Conservation (phyloP, 1,140 invertebrate species). For the Carposina sasakii region DNA sequence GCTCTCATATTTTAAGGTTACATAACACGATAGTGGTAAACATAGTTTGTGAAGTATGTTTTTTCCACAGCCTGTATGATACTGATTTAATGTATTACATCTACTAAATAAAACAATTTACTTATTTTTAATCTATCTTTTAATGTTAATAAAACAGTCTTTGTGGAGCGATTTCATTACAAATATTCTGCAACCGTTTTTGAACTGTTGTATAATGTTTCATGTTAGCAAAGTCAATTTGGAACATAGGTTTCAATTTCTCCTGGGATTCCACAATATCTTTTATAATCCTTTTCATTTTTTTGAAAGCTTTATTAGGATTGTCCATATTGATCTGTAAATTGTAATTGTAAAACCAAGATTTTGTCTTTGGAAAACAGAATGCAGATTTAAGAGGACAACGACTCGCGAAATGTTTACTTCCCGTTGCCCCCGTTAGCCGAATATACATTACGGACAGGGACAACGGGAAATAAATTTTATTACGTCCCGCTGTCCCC, state of each 20-base stretch:
- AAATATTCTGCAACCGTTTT: constrained; percentile 35
- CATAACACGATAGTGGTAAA: constrained; percentile 43
- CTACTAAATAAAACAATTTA: constrained; percentile 48
- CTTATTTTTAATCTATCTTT: constrained; percentile 35
- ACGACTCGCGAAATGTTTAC: no score
- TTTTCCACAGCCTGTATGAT: constrained; percentile 32
- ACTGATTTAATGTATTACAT: constrained; percentile 46
- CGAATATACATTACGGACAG: no score
- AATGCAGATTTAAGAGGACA: no score
- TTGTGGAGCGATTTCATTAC: constrained; percentile 47
- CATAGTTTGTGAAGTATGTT: no score
- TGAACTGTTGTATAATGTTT: constrained; percentile 35
- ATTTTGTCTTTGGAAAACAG: no score
- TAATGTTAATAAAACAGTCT: constrained; percentile 40
- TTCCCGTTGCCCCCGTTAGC: no score
- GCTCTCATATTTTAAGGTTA: constrained; percentile 34
- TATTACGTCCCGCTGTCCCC: no score
- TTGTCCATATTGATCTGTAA: constrained; percentile 51
- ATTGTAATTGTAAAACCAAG: no score
- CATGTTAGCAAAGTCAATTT: constrained; percentile 49
- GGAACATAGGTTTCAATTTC: constrained; percentile 47
- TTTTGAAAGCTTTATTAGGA: constrained; percentile 38
- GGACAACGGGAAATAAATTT: no score
- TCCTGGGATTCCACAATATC: constrained; percentile 46
- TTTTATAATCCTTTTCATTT: constrained; percentile 45